Conservation (phyloP, 1,140 invertebrate species). For the Drosophila sp. region DNA sequence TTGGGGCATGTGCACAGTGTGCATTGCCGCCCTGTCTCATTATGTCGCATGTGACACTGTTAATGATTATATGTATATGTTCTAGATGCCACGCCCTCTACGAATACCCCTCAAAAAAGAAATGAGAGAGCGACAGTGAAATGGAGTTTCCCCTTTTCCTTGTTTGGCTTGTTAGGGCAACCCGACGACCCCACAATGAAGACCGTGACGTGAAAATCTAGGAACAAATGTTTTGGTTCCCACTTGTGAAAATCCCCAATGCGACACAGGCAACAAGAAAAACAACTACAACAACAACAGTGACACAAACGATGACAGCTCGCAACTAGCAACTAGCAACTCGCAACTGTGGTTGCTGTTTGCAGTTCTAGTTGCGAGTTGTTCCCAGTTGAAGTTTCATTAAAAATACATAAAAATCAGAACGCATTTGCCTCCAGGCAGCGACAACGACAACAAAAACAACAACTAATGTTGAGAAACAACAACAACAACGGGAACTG, state of each 20-base stretch:
- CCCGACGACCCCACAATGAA: constrained; percentile 43
- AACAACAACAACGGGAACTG: constrained; percentile 6
- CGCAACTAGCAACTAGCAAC: too few species aligned
- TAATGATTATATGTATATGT: constrained; percentile 80
- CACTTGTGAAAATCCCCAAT: constrained; percentile 73
- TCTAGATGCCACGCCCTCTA: constrained; percentile 55
- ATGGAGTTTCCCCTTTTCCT: constrained; percentile 24
- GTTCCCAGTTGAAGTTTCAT: constrained; percentile 62
- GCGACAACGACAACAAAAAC: constrained; percentile 29
- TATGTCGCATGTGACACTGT: constrained; percentile 84
- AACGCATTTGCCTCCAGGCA: constrained; percentile 45
- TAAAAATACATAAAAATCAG: constrained; percentile 76
- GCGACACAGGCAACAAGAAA: constrained; percentile 15
- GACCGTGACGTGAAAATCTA: constrained; percentile 78
- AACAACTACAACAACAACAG: constrained; percentile 18
- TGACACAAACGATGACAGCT: constrained; percentile 33
- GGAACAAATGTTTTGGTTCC: constrained; percentile 83
- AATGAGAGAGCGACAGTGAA: neutral
- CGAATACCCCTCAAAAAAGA: constrained; percentile 22
- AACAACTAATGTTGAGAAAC: constrained; percentile 21
- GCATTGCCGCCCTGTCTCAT: constrained; percentile 70
- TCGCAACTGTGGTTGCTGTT: constrained; percentile 36
- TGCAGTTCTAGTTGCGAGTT: constrained; percentile 27
- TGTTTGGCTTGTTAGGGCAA: constrained; percentile 41
- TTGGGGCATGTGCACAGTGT: constrained; percentile 33